Conservation (phyloP, 2,888 invertebrate genomes). For the Mesochorus sp. region DNA sequence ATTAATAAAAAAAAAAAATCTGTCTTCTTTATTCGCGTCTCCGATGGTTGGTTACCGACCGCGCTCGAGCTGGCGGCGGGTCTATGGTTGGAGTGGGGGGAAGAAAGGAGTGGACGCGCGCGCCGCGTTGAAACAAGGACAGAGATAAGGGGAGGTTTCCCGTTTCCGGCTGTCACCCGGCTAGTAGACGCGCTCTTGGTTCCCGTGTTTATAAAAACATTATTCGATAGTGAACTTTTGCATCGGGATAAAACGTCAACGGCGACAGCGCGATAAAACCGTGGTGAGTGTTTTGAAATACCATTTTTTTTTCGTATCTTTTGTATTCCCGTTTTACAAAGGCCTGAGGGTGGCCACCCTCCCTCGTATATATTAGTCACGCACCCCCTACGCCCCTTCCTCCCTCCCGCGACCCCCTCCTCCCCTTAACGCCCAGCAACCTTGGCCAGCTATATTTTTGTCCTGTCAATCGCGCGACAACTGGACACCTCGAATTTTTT, state of each 20-base stretch:
- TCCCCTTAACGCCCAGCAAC: constrained; percentile 40
- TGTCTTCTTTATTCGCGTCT: neutral
- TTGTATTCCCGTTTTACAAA: constrained; percentile 34
- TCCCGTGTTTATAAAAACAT: constrained; percentile 61
- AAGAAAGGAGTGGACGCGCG: constrained; percentile 21
- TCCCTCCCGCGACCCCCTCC: constrained; percentile 25
- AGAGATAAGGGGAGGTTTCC: constrained; percentile 73
- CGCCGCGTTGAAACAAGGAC: constrained; percentile 51
- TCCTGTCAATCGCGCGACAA: neutral
- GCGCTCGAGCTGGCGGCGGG: neutral
- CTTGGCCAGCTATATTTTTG: too few relatives aligned
- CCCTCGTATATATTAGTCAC: constrained; percentile 79
- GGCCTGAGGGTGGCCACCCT: constrained; percentile 76
- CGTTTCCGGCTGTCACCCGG: constrained; percentile 78
- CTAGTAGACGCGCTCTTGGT: constrained; percentile 57
- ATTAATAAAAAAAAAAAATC: too few relatives aligned
- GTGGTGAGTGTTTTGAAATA: too few relatives aligned
- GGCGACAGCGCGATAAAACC: too few relatives aligned
- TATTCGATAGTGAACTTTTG: too few relatives aligned
- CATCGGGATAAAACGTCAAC: too few relatives aligned
- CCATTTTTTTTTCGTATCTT: constrained; percentile 54
- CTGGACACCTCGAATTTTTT: neutral
- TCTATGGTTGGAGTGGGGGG: constrained; percentile 56
- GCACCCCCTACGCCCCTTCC: constrained; percentile 62
- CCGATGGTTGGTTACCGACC: constrained; percentile 37